A percentile compares a stretch with the other conserved stretches of the same genome.
phyloP scores from a whole-genome alignment of 1,140 invertebrate species.

The Ericerus pela region DNA sequence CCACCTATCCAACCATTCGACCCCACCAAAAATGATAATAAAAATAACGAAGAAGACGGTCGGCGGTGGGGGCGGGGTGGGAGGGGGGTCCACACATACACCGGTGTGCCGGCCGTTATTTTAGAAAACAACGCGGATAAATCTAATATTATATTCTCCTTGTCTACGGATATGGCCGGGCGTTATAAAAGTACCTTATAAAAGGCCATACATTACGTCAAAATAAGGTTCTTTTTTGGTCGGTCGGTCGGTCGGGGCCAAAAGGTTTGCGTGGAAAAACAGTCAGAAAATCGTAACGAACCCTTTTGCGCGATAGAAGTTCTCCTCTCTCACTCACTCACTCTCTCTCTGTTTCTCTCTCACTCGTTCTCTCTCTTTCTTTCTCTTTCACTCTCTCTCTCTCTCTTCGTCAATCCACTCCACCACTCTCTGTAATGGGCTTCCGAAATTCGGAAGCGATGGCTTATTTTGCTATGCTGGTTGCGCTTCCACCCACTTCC shows the following conservation, averaged over 20 bases:
- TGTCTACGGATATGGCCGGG: conserved; percentile 1
- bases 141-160: conserved; percentile 12
- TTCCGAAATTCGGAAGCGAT: conserved; percentile 6
- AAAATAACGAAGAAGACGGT: too few relatives aligned
- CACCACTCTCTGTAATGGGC: not conserved
- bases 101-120: not conserved
- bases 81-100: not conserved
- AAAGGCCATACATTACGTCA: conserved; percentile 11
- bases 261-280: conserved; percentile 6
- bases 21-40: too few relatives aligned
- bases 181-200: conserved; percentile 8
- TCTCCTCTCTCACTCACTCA: not conserved
- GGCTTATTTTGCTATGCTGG: too few relatives aligned
- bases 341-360: not conserved
- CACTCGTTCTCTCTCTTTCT: not conserved
- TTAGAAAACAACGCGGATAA: conserved; percentile 8
- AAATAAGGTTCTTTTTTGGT: conserved; percentile 11
- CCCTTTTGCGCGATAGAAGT: not conserved
- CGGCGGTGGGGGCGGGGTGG: not conserved
- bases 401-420: not conserved
- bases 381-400: not conserved
- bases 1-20: too few relatives aligned
- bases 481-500: too few relatives aligned
- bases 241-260: conserved; percentile 10
- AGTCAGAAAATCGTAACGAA: conserved; percentile 9